These are phyloP conservation scores for Thelaira solivaga DNA, from an alignment of 2,888 invertebrate genomes.

Conservation along the genomic window DNA sequence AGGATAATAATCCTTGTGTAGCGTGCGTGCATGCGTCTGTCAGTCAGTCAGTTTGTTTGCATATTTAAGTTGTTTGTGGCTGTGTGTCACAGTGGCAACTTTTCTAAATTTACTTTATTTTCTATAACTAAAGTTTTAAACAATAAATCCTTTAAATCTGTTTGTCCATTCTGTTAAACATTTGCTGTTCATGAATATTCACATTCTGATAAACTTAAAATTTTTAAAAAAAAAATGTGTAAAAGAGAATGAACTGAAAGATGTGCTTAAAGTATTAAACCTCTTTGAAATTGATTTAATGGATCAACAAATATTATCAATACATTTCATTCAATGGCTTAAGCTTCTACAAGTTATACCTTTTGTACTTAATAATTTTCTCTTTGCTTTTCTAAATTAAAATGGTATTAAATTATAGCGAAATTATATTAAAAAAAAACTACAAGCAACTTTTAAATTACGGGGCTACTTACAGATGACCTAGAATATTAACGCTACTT, in stretches of 20 bases:
- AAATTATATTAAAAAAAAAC: no score
- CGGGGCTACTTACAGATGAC: no score
- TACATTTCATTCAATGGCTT: slow-evolving; percentile 14
- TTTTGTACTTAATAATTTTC: neutral
- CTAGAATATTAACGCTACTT: no score
- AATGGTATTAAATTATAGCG: neutral
- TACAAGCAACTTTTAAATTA: no score
- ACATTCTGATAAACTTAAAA: slow-evolving; percentile 15
- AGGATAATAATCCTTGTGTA: slow-evolving; percentile 37
- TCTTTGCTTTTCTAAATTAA: slow-evolving; percentile 1
- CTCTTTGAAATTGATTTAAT: slow-evolving; percentile 46
- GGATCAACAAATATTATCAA: slow-evolving; percentile 35
- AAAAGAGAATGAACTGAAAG: slow-evolving; percentile 20
- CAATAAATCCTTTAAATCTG: neutral
- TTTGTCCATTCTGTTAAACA: neutral
- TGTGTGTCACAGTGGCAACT: slow-evolving; percentile 15
- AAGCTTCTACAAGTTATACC: neutral
- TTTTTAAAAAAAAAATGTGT: slow-evolving; percentile 8
- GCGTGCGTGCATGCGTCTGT: slow-evolving; percentile 9
- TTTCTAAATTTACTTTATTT: no score
- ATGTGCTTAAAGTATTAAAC: slow-evolving; percentile 35
- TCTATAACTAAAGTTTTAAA: neutral
- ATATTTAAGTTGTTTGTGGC: neutral
- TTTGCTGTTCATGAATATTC: slow-evolving; percentile 36
- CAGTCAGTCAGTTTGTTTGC: neutral